Base-by-base conservation (phyloP, 2,113 vertebrate genomes). In the Pangasianodon gigas region DNA sequence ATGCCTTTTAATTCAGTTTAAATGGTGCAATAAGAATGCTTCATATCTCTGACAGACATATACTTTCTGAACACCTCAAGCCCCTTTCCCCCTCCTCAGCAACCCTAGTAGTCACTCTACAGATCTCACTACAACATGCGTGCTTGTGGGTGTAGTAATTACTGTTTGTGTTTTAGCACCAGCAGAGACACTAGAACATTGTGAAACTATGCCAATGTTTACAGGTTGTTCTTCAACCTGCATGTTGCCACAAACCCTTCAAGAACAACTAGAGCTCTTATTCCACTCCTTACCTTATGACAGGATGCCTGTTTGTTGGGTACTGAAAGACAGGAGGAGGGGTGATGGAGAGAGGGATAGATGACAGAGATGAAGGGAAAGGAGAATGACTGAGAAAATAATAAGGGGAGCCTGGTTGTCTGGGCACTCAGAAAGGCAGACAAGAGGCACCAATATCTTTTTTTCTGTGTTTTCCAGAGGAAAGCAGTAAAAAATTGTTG, bases 241-340 rank as follows among this genome's bases (percentile, higher is more conserved):
- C 29, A 44, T 77, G 54, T 83, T 81, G 62, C 54, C 44, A n/a
- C 26, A 60, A 75, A 87, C 67, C 52, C 86, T 88, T 9, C 46
- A 85, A 24, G 37, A 88, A 88, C 46, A 90, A 85, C 77, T 58
- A 80, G 37, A 85, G 48, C 71, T 85, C 44, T 90, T 89, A 92
- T 93, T 89, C 41, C 89, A 92, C 56, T 83, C 74, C 56, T 21
- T 88, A 58, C 58, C 88, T 75, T 85, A 32, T 92, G 91, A 94
- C 52, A 26, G 85, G 32, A 91, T 86, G 89, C 90, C 79, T 92
- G 85, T 67, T 88, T 82, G 87, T 88, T 87, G 4, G 88, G 58
- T 67, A 79, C 69, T 89, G 88, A 90, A 90, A 52, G 58, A 90
- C 54, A 41, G 48, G 71, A 75, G 83, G 51, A 3, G 29, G 54